A percentile compares a stretch with the other conserved stretches of the same genome.
Conservation (phyloP, 2,113 vertebrate genomes). For the Eptesicus fuscus region DNA sequence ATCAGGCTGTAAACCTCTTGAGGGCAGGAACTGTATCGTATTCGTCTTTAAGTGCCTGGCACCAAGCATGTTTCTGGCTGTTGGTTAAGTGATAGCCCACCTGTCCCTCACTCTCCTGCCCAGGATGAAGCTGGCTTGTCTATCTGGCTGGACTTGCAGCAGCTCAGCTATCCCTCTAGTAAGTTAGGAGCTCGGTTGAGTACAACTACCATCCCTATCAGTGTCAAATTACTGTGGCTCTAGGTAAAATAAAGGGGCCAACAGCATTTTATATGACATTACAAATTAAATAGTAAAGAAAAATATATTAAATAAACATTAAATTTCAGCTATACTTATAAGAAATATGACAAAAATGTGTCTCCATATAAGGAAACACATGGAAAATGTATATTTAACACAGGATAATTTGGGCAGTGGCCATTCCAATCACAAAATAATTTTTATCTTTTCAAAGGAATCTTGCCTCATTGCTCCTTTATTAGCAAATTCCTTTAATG, state of each 20-base stretch:
- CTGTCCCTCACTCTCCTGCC: neutral
- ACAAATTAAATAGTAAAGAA: neutral
- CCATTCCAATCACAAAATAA: neutral
- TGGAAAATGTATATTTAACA: neutral
- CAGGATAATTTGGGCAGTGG: neutral
- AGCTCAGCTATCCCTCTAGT: neutral
- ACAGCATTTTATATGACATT: neutral
- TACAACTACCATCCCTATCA: neutral
- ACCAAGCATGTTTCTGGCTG: neutral
- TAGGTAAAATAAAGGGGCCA: neutral
- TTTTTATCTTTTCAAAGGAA: slow-evolving; percentile 29
- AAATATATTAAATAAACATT: neutral
- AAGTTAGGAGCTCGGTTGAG: neutral
- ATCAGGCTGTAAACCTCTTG: neutral
- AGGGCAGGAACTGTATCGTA: neutral
- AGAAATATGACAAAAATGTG: neutral
- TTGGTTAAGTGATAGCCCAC: neutral
- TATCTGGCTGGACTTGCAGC: neutral
- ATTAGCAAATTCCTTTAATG: slow-evolving; percentile 24
- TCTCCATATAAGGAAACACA: neutral
- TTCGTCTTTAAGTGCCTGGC: neutral
- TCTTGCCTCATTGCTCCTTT: slow-evolving; percentile 7
- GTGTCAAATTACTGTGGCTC: neutral
- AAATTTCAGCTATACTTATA: neutral
- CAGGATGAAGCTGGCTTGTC: neutral